These are phyloP conservation scores for Myanophis thanlyinensis DNA, from an alignment of 2,113 vertebrate species.

Conservation along the genomic window DNA sequence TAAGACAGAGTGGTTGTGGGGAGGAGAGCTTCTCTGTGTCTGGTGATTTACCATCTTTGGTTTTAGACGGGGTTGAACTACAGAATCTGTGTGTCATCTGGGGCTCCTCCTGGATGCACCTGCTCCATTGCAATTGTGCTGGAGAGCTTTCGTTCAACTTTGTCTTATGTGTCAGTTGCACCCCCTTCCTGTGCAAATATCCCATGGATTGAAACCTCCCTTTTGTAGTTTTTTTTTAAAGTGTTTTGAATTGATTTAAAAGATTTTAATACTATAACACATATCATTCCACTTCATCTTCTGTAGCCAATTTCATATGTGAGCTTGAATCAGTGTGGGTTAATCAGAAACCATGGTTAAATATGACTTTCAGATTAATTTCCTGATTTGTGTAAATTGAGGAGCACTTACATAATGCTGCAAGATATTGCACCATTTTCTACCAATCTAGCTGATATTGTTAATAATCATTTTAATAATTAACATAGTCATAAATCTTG, in stretches of 20 bases:
- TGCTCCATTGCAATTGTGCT: neutral
- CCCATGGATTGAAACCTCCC: neutral
- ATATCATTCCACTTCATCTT: neutral
- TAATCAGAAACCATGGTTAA: neutral
- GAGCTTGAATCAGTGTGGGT: neutral
- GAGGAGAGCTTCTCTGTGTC: neutral
- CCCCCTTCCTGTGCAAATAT: neutral
- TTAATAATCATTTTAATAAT: neutral
- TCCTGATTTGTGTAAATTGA: neutral
- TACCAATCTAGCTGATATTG: too few relatives aligned
- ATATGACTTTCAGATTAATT: neutral
- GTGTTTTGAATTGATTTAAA: neutral
- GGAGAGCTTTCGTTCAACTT: neutral
- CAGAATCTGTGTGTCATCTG: neutral
- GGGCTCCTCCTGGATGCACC: neutral
- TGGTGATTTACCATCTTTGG: neutral
- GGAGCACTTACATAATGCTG: neutral
- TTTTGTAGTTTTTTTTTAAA: neutral
- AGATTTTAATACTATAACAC: neutral
- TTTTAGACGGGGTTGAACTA: neutral
- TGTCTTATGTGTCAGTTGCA: neutral
- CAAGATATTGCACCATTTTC: neutral
- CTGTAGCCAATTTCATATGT: neutral
- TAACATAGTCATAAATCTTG: neutral
- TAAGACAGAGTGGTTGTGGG: neutral